Percentiles rank a stretch among this genome's conserved stretches.
These are phyloP conservation scores for Gnatocerus cornutus DNA, from an alignment of 2,888 invertebrate species.

Conservation along the genomic window DNA sequence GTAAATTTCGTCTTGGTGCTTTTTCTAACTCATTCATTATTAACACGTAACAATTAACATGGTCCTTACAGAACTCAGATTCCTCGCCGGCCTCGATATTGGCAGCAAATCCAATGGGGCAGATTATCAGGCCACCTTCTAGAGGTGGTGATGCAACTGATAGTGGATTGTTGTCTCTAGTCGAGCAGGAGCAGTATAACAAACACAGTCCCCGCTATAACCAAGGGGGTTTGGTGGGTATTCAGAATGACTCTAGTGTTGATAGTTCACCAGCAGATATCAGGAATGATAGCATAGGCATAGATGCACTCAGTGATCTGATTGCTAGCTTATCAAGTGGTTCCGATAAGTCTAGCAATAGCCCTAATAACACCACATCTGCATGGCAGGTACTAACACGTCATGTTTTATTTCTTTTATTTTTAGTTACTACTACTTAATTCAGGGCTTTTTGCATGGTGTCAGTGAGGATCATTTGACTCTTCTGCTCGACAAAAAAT, in stretches of 20 bases:
- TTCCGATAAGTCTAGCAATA: constrained; percentile 69
- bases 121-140: constrained; percentile 61
- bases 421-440: constrained; percentile 22
- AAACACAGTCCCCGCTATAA: constrained; percentile 57
- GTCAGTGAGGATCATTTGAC: neutral
- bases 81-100: constrained; percentile 64
- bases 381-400: constrained; percentile 72
- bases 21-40: neutral
- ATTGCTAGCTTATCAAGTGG: constrained; percentile 71
- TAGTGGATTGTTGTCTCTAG: constrained; percentile 68
- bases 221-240: constrained; percentile 68
- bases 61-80: constrained; percentile 62
- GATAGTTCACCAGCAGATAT: constrained; percentile 56
- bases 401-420: constrained; percentile 49
- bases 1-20: constrained; percentile 52
- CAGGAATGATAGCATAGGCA: constrained; percentile 63
- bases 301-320: constrained; percentile 70
- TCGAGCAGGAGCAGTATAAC: constrained; percentile 64
- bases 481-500: neutral
- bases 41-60: constrained; percentile 27
- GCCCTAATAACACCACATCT: constrained; percentile 68
- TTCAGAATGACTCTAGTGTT: constrained; percentile 60
- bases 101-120: constrained; percentile 68
- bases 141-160: constrained; percentile 62
- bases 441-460: constrained; percentile 27